Evolutionary conservation across 1,140 invertebrate genomes (phyloP), one percentile per base, ranked within the genome.

Genomic region (Lepidostoma basale): DNA sequence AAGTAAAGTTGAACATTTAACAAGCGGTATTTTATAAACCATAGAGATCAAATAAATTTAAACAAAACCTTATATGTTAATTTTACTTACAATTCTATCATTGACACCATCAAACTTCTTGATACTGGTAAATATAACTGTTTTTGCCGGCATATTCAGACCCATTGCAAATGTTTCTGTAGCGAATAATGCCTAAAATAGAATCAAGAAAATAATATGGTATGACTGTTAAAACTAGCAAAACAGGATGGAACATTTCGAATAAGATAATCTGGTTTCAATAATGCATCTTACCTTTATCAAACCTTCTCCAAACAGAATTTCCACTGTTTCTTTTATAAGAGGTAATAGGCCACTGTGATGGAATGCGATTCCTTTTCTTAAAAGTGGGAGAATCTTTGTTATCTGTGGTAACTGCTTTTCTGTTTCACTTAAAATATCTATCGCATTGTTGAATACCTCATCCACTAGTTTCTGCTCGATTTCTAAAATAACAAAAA

Each of bases 161-260:
- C 98, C 98, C 98, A 99, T 99, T 4, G 98, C 96, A 85, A 99
- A 99, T 12, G 98, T 99, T 85, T 99, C 98, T 0, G 98, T 99
- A 0, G 98, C 98, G 86, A 99, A 99, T 0, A 99, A 83, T 0
- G 94, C 94, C 88, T 83, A 69, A 44, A 77, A 76, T n/a, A 42
- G 3, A 22, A 18, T 3, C 10, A 56, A 56, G 44, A 5, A n/a
- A 36, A 36, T 2, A 36, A 12, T n/a, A n/a, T n/a, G n/a, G n/a
- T n/a, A n/a, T n/a, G n/a, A n/a, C n/a, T n/a, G n/a, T n/a, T n/a
- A n/a, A n/a, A n/a, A n/a, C n/a, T n/a, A n/a, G n/a, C n/a, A n/a
- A n/a, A n/a, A n/a, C n/a, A n/a, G n/a, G n/a, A n/a, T n/a, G n/a
- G n/a, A n/a, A n/a, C n/a, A n/a, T n/a, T n/a, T n/a, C n/a, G n/a